Conservation (phyloP, 2,797 vertebrate species). For the Carcharodon carcharias region DNA sequence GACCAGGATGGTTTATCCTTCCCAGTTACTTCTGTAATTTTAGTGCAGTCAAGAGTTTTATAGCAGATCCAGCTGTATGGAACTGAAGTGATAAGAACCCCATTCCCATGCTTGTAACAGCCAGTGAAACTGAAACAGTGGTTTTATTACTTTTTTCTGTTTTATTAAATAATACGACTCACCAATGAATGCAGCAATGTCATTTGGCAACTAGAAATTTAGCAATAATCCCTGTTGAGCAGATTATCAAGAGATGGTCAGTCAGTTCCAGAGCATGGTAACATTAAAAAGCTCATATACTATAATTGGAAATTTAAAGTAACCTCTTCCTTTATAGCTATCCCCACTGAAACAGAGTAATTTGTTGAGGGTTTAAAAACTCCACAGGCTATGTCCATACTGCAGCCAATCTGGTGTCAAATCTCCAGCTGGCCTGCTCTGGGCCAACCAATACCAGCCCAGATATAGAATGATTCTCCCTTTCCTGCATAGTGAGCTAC, state of each 20-base stretch:
- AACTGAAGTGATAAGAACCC: not conserved
- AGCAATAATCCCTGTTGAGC: not conserved
- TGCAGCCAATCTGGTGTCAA: conserved; percentile 4
- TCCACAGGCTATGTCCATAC: not conserved
- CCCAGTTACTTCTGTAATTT: not conserved
- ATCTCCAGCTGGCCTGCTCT: not conserved
- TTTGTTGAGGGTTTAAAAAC: not conserved
- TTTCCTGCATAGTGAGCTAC: not conserved
- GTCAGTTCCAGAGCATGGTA: not conserved
- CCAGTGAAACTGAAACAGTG: not conserved
- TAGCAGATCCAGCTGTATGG: not conserved
- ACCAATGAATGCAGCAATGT: not conserved
- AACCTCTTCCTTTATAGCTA: not conserved
- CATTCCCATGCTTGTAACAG: not conserved
- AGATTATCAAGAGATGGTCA: not conserved
- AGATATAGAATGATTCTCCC: not conserved
- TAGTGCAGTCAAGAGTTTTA: not conserved
- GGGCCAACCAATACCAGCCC: not conserved
- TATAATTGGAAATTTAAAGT: conserved; percentile 6
- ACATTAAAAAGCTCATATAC: not conserved
- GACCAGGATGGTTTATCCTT: not conserved
- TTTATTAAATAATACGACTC: not conserved
- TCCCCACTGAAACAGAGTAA: not conserved
- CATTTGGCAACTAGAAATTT: not conserved
- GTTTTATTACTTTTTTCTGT: conserved; percentile 4